Percentiles rank a stretch among this genome's conserved stretches.
Conservation (phyloP, 30 jellyfish, hydroid and myxozoan species). For the Turritopsis rubra region DNA sequence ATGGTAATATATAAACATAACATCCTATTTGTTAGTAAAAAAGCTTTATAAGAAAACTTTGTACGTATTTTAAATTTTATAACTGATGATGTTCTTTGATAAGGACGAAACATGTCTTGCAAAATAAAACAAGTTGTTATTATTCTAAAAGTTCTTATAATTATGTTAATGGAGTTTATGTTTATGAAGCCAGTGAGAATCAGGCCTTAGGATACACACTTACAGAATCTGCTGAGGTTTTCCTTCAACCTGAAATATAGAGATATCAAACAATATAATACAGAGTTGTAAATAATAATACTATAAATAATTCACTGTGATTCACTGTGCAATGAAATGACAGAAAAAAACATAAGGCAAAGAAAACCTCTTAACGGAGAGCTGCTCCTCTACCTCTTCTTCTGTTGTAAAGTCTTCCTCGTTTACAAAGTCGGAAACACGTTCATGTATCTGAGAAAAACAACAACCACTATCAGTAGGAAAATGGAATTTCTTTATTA, state of each 20-base stretch:
- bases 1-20: no score
- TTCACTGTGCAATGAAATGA: not conserved
- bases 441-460: conserved; percentile 57
- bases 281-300: no score
- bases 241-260: conserved; percentile 51
- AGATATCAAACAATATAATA: not conserved
- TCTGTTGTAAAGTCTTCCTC: conserved; percentile 53
- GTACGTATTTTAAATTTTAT: no score
- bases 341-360: not conserved
- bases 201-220: conserved; percentile 21
- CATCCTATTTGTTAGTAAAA: no score
- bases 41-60: no score
- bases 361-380: conserved; percentile 63
- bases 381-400: conserved; percentile 60
- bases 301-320: not conserved
- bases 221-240: conserved; percentile 82
- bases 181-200: not conserved
- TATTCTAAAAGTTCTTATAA: not conserved
- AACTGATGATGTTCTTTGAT: no score
- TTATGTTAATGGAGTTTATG: not conserved
- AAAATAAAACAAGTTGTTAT: no score
- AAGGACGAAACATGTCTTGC: no score
- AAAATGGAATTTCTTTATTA: no score
- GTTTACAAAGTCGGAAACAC: conserved; percentile 62
- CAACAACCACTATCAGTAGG: not conserved